Conservation (phyloP, 2,888 invertebrate genomes). For the Drosophila mercatorum region DNA sequence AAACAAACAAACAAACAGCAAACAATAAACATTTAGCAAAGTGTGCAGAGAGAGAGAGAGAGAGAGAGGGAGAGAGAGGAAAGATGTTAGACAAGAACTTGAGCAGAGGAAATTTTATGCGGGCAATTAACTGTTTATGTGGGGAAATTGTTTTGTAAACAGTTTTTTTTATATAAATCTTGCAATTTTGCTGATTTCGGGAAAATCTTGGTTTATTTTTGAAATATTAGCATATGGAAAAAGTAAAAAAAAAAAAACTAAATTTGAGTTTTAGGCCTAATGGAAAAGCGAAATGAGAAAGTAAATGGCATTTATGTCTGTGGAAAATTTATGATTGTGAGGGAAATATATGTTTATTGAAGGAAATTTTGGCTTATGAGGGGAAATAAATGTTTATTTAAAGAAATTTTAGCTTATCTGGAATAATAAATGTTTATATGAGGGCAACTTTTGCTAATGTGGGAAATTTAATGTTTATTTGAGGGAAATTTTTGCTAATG, state of each 20-base stretch:
- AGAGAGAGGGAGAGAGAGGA: too few species aligned
- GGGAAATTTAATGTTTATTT: too few species aligned
- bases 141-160: not conserved
- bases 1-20: conserved; percentile 14
- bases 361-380: not conserved
- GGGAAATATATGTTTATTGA: not conserved
- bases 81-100: too few species aligned
- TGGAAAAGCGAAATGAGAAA: not conserved
- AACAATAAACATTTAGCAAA: not conserved
- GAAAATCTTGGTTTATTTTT: not conserved
- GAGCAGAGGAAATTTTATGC: not conserved
- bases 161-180: too few species aligned
- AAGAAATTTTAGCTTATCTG: too few species aligned
- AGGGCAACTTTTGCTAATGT: not conserved
- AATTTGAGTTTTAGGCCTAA: not conserved
- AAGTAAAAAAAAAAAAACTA: not conserved
- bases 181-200: not conserved
- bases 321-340: not conserved
- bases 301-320: not conserved
- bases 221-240: not conserved
- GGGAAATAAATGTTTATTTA: too few species aligned
- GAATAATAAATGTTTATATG: too few species aligned
- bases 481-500: too few species aligned
- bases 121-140: not conserved
- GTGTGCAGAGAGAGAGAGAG: not conserved